phyloP scores from a whole-genome alignment of 2,888 invertebrate genomes.

The Tinea semifulvella region DNA sequence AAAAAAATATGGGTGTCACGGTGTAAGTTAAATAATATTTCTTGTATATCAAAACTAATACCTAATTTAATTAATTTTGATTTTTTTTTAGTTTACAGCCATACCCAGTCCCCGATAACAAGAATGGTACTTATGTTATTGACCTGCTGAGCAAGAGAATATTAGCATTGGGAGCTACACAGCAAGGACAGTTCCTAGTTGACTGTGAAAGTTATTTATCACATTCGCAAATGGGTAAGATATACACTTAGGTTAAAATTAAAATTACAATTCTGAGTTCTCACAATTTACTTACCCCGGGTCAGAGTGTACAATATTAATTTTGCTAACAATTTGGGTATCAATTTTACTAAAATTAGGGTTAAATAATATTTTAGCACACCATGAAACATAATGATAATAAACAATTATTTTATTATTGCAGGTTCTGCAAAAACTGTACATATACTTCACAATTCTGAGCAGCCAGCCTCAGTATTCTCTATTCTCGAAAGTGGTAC shows the following conservation, averaged over 20 bases:
- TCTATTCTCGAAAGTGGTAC: conserved; percentile 88
- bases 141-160: conserved; percentile 88
- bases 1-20: conserved; percentile 69
- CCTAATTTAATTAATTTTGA: background rate
- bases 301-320: too few species aligned
- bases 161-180: conserved; percentile 84
- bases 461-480: conserved; percentile 94
- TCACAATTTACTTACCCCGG: too few species aligned
- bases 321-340: background rate
- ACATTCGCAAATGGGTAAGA: conserved; percentile 73
- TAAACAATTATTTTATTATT: background rate
- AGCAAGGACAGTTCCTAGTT: conserved; percentile 90
- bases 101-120: conserved; percentile 87
- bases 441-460: conserved; percentile 94
- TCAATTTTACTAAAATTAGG: background rate
- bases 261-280: too few species aligned
- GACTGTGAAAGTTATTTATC: conserved; percentile 95
- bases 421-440: conserved; percentile 81
- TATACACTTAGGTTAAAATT: too few species aligned
- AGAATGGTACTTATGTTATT: conserved; percentile 89
- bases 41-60: background rate
- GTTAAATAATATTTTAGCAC: background rate
- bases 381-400: background rate
- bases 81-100: conserved; percentile 73
- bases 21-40: conserved; percentile 47